A percentile compares a stretch with the other conserved stretches of the same genome.
phyloP scores from a whole-genome alignment of 2,113 vertebrate species.

The Oreocharis arfaki region DNA sequence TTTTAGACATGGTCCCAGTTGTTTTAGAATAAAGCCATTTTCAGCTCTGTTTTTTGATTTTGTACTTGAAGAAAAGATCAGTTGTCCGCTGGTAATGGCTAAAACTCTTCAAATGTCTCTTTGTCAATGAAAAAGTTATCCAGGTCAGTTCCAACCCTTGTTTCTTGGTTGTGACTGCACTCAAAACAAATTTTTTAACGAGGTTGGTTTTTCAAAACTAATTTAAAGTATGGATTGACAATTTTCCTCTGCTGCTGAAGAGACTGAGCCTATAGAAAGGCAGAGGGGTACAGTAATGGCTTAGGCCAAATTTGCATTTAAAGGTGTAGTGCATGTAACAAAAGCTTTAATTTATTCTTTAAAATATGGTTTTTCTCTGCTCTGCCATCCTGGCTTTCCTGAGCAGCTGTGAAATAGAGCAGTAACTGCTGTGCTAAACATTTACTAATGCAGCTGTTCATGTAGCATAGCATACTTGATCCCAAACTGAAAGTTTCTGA shows the following conservation, averaged over 20 bases:
- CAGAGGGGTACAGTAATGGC: neutral
- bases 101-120: neutral
- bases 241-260: neutral
- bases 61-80: neutral
- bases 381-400: neutral
- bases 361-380: neutral
- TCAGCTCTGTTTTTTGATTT: neutral
- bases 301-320: neutral
- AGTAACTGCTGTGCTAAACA: neutral
- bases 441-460: neutral
- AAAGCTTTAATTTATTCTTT: neutral
- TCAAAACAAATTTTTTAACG: neutral
- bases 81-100: neutral
- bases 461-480: neutral
- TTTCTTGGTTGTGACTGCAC: neutral
- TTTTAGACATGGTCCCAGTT: neutral
- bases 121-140: neutral
- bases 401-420: neutral
- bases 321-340: neutral
- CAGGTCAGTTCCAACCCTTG: neutral
- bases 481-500: neutral
- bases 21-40: neutral
- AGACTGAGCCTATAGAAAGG: neutral
- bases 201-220: neutral
- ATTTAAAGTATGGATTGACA: neutral